phyloP scores from a whole-genome alignment of 2,797 vertebrate genomes.

The Ctenopoma multispine region DNA sequence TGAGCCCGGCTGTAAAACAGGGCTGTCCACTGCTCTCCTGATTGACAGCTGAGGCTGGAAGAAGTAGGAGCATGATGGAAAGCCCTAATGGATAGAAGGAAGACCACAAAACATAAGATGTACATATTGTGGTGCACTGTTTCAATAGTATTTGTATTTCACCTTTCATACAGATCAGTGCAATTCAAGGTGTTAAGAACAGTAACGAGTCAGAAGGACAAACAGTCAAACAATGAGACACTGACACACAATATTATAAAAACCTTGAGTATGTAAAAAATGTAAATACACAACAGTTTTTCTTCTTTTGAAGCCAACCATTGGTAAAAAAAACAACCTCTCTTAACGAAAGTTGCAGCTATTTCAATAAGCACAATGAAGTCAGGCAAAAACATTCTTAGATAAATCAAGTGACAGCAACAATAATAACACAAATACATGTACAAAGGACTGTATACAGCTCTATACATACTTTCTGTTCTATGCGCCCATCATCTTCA shows the following conservation, averaged over 20 bases:
- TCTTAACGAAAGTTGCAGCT: not conserved
- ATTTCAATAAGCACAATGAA: not conserved
- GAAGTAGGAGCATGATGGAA: slow-evolving; percentile 90
- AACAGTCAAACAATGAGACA: not conserved
- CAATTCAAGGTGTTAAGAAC: not conserved
- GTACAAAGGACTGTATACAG: not conserved
- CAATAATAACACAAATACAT: not conserved
- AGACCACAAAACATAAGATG: not conserved
- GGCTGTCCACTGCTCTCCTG: slow-evolving; percentile 85
- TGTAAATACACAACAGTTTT: not conserved
- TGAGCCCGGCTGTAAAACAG: slow-evolving; percentile 83
- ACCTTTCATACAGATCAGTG: not conserved
- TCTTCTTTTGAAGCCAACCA: not conserved
- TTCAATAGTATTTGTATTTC: not conserved
- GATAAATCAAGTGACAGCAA: not conserved
- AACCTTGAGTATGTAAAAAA: not conserved
- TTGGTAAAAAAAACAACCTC: not conserved
- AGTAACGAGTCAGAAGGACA: not conserved
- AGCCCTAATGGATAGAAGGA: slow-evolving; percentile 81
- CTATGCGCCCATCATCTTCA: slow-evolving; percentile 90
- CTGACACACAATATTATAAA: not conserved
- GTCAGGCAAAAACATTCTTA: not conserved
- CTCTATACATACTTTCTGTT: slow-evolving; percentile 88
- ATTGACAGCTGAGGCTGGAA: slow-evolving; percentile 95
- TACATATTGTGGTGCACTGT: not conserved